Evolutionary conservation across 2,888 invertebrate species (phyloP).

Genomic region (Drosophila merina): DNA sequence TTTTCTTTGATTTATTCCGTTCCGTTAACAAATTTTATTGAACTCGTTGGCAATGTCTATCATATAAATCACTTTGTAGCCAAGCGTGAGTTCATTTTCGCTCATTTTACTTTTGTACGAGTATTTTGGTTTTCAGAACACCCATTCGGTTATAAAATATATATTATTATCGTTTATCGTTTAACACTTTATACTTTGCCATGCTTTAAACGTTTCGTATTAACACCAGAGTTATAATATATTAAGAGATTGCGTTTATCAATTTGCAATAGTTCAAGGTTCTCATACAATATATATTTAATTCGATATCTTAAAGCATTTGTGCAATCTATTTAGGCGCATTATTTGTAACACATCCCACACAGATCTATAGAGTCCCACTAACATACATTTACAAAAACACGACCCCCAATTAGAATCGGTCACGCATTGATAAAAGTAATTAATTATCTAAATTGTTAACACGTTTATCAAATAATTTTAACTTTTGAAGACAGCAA

Average conservation of each 20-base stretch:
- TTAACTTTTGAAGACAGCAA: conserved; percentile 50
- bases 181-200: conserved; percentile 63
- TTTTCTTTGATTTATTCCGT: conserved; percentile 41
- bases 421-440: conserved; percentile 76
- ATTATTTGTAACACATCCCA: conserved; percentile 66
- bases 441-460: conserved; percentile 45
- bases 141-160: conserved; percentile 29
- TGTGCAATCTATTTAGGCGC: conserved; percentile 60
- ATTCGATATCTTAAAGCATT: conserved; percentile 58
- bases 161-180: conserved; percentile 20
- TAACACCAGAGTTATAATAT: conserved; percentile 58
- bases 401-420: conserved; percentile 56
- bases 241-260: conserved; percentile 56
- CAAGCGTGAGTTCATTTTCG: conserved; percentile 34
- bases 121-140: conserved; percentile 26
- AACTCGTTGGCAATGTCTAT: conserved; percentile 39
- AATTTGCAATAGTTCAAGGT: conserved; percentile 69
- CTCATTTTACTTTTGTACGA: conserved; percentile 22
- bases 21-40: conserved; percentile 44
- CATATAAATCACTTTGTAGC: conserved; percentile 36
- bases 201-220: conserved; percentile 70
- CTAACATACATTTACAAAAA: conserved; percentile 41
- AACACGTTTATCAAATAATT: conserved; percentile 21
- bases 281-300: conserved; percentile 34
- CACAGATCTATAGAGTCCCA: conserved; percentile 35